Evolutionary conservation across 92 coral and sea anemone species (phyloP).

Genomic region (Actinostola sp.): DNA sequence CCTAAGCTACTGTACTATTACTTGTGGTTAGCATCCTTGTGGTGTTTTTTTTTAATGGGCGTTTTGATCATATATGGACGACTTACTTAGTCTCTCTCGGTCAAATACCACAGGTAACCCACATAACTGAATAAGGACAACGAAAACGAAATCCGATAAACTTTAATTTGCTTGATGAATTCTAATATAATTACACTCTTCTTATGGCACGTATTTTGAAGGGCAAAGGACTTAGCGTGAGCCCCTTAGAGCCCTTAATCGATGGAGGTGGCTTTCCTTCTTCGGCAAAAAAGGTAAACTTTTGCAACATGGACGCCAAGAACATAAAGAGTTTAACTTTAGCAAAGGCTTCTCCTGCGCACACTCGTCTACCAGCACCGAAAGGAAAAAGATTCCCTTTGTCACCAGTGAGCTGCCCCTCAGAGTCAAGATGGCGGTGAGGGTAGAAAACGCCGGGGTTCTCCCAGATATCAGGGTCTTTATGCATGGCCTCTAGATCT

Average conservation of each 20-base stretch:
- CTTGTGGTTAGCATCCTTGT: too few relatives aligned
- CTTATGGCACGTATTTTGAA: constrained; percentile 62
- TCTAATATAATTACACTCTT: too few relatives aligned
- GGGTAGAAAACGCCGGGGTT: constrained; percentile 49
- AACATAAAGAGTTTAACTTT: constrained; percentile 66
- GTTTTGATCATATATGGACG: too few relatives aligned
- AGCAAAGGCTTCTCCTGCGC: constrained; percentile 67
- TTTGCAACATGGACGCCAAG: constrained; percentile 52
- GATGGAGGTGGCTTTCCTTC: constrained; percentile 44
- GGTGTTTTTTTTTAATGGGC: too few relatives aligned
- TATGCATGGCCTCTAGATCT: constrained; percentile 28
- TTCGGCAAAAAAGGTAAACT: constrained; percentile 55
- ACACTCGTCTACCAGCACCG: constrained; percentile 76
- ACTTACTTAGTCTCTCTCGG: too few relatives aligned
- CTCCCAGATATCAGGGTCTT: constrained; percentile 57
- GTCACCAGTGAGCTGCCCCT: constrained; percentile 43
- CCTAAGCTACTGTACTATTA: too few relatives aligned
- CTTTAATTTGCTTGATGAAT: too few relatives aligned
- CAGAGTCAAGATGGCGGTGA: constrained; percentile 55
- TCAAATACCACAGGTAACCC: too few relatives aligned
- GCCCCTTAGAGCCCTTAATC: constrained; percentile 11
- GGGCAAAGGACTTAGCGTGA: constrained; percentile 49
- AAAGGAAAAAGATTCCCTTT: constrained; percentile 68
- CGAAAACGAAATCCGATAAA: too few relatives aligned
- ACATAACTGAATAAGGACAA: too few relatives aligned